phyloP scores from a whole-genome alignment of 2,113 vertebrate genomes.

The Bombycilla garrulus region DNA sequence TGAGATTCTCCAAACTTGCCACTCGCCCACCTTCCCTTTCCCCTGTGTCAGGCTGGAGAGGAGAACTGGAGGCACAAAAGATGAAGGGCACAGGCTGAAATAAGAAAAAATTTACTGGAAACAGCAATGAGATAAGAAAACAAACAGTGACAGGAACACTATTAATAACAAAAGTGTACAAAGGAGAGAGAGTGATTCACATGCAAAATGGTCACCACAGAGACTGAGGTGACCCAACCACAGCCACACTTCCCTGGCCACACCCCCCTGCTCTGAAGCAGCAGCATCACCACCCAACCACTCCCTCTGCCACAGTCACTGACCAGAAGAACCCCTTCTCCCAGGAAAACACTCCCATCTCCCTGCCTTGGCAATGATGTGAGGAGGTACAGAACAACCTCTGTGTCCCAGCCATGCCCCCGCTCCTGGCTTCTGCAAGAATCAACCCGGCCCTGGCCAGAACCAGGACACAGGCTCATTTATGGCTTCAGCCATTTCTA shows the following conservation, averaged over 20 bases:
- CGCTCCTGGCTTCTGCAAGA: neutral
- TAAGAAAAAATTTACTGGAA: neutral
- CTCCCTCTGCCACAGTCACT: neutral
- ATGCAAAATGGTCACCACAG: neutral
- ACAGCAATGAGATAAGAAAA: neutral
- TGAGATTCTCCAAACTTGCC: neutral
- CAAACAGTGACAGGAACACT: neutral
- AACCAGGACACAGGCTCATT: neutral
- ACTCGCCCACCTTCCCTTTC: fast-evolving
- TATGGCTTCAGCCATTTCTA: neutral
- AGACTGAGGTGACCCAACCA: neutral
- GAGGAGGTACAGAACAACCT: neutral
- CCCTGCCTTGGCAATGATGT: neutral
- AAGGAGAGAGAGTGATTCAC: neutral
- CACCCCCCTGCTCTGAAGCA: neutral
- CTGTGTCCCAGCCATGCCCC: neutral
- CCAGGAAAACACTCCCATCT: fast-evolving
- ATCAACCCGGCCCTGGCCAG: neutral
- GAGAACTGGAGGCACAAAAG: neutral
- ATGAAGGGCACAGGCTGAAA: neutral
- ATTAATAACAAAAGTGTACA: neutral
- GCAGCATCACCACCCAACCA: neutral
- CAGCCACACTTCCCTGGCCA: neutral
- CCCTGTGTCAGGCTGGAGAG: neutral
- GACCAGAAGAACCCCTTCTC: neutral